A percentile compares a stretch with the other conserved stretches of the same genome.
phyloP scores from a whole-genome alignment of 2,888 invertebrate genomes.

The Gerris lacustris region DNA sequence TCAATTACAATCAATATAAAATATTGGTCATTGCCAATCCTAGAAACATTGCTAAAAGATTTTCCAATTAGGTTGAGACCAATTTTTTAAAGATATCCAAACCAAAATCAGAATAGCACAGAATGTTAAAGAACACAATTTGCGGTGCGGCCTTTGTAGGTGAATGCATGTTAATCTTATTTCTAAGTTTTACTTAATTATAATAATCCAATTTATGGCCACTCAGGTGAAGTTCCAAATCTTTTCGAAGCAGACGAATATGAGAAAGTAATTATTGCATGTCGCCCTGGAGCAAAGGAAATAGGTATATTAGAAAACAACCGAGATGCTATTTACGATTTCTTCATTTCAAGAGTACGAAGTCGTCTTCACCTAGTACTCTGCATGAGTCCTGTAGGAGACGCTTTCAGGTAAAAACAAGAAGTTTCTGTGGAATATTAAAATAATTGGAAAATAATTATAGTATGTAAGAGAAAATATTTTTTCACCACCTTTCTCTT shows the following conservation, averaged over 20 bases:
- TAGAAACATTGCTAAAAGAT: too few species aligned
- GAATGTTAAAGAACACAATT: too few species aligned
- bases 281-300: constrained; percentile 57
- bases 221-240: constrained; percentile 72
- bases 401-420: constrained; percentile 53
- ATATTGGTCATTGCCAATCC: too few species aligned
- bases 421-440: too few species aligned
- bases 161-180: too few species aligned
- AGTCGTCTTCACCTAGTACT: constrained; percentile 71
- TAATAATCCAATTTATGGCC: too few species aligned
- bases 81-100: too few species aligned
- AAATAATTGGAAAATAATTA: not conserved
- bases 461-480: not conserved
- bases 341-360: constrained; percentile 70
- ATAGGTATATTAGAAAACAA: constrained; percentile 51
- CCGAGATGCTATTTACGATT: constrained; percentile 71
- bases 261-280: constrained; percentile 66
- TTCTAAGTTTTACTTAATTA: too few species aligned
- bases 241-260: constrained; percentile 77
- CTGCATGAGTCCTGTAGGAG: constrained; percentile 82
- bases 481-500: constrained; percentile 35
- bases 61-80: too few species aligned
- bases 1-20: too few species aligned
- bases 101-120: too few species aligned
- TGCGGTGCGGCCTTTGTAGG: too few species aligned